A percentile compares a stretch with the other conserved stretches of the same genome.
These are phyloP conservation scores for Scleropages formosus DNA, from an alignment of 2,797 vertebrate species.

Conservation along the genomic window DNA sequence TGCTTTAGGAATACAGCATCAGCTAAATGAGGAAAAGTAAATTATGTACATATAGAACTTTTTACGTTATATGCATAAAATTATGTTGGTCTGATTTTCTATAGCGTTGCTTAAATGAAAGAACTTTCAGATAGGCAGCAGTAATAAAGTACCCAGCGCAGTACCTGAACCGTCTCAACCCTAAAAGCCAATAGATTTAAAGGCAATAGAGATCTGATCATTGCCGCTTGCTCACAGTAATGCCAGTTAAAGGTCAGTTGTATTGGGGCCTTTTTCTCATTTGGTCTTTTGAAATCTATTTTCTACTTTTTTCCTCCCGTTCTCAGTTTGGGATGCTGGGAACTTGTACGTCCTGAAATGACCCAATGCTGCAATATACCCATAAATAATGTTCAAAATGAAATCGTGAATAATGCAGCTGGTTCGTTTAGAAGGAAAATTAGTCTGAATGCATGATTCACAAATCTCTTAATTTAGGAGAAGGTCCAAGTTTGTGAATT, in stretches of 20 bases:
- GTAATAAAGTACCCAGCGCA: slow-evolving; percentile 31
- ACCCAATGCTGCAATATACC: slow-evolving; percentile 5
- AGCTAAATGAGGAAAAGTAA: too few species aligned
- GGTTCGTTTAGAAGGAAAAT: too few species aligned
- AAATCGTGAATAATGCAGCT: slow-evolving; percentile 30
- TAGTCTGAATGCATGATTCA: too few species aligned
- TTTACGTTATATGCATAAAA: too few species aligned
- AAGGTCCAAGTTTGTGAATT: too few species aligned
- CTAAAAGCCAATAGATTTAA: neutral
- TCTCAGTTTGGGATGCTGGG: slow-evolving; percentile 25
- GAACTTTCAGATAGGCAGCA: slow-evolving; percentile 34
- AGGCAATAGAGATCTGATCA: slow-evolving; percentile 2
- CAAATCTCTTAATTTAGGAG: too few species aligned
- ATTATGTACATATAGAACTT: too few species aligned
- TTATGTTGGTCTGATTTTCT: too few species aligned
- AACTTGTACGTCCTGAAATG: slow-evolving; percentile 35
- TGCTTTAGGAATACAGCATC: too few species aligned
- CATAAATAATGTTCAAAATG: slow-evolving; percentile 1
- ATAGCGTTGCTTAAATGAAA: neutral
- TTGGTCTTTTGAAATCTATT: slow-evolving; percentile 32
- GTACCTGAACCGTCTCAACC: slow-evolving; percentile 28
- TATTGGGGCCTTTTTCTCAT: neutral
- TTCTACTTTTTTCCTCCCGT: slow-evolving; percentile 21
- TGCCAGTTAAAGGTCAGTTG: slow-evolving; percentile 19
- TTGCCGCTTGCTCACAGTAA: neutral